A percentile compares a stretch with the other conserved stretches of the same genome.
These are phyloP conservation scores for Lytechinus variegatus DNA, from an alignment of 35 echinoderm and acorn worm genomes.

Conservation along the genomic window DNA sequence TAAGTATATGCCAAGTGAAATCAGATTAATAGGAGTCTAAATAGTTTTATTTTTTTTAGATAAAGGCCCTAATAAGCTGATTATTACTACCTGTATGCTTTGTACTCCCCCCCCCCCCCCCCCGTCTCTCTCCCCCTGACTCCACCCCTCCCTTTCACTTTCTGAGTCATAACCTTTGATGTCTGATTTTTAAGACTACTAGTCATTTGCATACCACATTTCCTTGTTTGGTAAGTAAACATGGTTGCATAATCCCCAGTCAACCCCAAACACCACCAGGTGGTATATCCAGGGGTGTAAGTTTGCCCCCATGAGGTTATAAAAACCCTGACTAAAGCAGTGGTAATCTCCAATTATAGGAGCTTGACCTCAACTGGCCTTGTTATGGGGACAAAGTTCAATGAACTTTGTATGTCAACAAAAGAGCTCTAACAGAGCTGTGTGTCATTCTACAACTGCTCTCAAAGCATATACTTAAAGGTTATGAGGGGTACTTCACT, in stretches of 20 bases:
- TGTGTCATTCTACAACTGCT: background rate
- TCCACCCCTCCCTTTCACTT: background rate
- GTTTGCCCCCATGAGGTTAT: slow-evolving; percentile 8
- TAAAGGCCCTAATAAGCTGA: too few species aligned
- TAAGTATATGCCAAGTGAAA: too few species aligned
- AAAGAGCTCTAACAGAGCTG: background rate
- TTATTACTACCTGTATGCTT: too few species aligned
- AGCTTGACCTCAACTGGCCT: background rate
- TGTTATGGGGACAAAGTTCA: background rate
- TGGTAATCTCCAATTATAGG: background rate
- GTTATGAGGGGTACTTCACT: background rate
- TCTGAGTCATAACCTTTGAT: background rate
- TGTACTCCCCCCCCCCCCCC: too few species aligned
- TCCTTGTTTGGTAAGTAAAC: background rate
- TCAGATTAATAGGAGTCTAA: too few species aligned
- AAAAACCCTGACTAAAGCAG: background rate
- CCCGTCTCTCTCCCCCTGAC: too few species aligned
- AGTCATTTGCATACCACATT: background rate
- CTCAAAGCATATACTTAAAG: too few species aligned
- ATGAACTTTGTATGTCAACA: background rate
- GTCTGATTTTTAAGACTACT: slow-evolving; percentile 4
- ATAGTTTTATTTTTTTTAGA: too few species aligned
- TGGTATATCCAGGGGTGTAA: slow-evolving; percentile 1
- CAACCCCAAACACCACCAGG: background rate
- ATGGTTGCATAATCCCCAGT: background rate